Conservation (phyloP, 2,888 invertebrate species). For the Ashinkailepas kermadecensis region DNA sequence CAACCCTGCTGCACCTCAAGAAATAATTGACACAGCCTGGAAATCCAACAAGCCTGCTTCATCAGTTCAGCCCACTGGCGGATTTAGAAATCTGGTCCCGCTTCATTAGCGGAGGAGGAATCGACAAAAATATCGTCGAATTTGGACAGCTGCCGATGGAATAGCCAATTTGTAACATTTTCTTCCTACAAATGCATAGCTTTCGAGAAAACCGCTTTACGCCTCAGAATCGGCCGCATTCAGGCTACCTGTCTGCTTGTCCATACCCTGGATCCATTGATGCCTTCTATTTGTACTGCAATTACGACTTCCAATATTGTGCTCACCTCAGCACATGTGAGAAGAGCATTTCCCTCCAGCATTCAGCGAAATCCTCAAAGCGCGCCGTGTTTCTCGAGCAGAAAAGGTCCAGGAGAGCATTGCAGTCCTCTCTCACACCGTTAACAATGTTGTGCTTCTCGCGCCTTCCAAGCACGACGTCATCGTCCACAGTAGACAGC, state of each 20-base stretch:
- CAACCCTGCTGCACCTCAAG: too few species aligned
- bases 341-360: not conserved
- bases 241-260: too few species aligned
- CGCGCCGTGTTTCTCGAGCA: not conserved
- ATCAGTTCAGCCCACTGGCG: too few species aligned
- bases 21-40: too few species aligned
- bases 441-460: not conserved
- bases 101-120: too few species aligned
- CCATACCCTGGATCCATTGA: too few species aligned
- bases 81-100: too few species aligned
- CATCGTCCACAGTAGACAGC: too few species aligned
- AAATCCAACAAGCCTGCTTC: too few species aligned
- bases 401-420: not conserved
- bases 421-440: not conserved
- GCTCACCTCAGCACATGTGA: not conserved
- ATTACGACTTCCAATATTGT: not conserved
- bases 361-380: not conserved
- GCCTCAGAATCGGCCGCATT: too few species aligned
- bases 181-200: not conserved
- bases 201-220: not conserved
- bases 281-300: not conserved
- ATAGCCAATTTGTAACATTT: not conserved
- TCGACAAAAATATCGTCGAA: too few species aligned
- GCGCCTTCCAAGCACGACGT: too few species aligned
- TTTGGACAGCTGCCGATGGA: not conserved